Conservation (phyloP, 2,888 invertebrate species). For the Nomada fabriciana region DNA sequence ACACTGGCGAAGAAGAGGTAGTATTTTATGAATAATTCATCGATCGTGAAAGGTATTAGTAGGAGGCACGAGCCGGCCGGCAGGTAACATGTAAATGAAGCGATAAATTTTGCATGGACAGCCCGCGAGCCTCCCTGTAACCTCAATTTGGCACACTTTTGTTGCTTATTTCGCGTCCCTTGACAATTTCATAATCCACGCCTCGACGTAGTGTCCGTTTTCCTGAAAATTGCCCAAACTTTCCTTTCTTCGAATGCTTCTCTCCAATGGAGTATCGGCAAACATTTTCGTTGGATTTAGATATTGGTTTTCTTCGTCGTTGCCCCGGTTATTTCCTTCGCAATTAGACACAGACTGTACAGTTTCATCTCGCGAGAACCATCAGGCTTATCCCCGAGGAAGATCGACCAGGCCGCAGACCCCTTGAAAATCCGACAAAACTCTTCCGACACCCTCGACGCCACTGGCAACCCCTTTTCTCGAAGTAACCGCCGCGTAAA, state of each 20-base stretch:
- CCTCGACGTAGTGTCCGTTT: neutral
- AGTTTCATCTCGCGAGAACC: slow-evolving; percentile 67
- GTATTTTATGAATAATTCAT: slow-evolving; percentile 76
- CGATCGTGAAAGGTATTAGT: slow-evolving; percentile 73
- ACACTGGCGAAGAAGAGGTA: slow-evolving; percentile 64
- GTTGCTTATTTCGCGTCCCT: slow-evolving; percentile 43
- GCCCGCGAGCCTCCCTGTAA: slow-evolving; percentile 65
- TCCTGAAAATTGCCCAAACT: slow-evolving; percentile 14
- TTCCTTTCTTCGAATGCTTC: neutral
- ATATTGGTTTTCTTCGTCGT: neutral
- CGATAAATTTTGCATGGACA: slow-evolving; percentile 77
- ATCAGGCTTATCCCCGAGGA: slow-evolving; percentile 74
- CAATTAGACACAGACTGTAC: slow-evolving; percentile 64
- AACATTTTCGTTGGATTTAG: neutral
- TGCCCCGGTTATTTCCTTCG: slow-evolving; percentile 26
- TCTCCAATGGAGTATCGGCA: neutral
- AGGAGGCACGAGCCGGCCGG: slow-evolving; percentile 70
- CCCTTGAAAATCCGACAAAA: slow-evolving; percentile 68
- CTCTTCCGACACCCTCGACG: slow-evolving; percentile 62
- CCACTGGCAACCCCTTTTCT: slow-evolving; percentile 66
- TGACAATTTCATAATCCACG: slow-evolving; percentile 51
- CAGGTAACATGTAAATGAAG: slow-evolving; percentile 76
- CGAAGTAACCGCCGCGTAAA: slow-evolving; percentile 67
- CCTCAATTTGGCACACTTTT: slow-evolving; percentile 71
- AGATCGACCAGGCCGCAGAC: slow-evolving; percentile 68